A percentile compares a stretch with the other conserved stretches of the same genome.
phyloP scores from a whole-genome alignment of 2,888 invertebrate genomes.

The Thysanoteuthis rhombus region DNA sequence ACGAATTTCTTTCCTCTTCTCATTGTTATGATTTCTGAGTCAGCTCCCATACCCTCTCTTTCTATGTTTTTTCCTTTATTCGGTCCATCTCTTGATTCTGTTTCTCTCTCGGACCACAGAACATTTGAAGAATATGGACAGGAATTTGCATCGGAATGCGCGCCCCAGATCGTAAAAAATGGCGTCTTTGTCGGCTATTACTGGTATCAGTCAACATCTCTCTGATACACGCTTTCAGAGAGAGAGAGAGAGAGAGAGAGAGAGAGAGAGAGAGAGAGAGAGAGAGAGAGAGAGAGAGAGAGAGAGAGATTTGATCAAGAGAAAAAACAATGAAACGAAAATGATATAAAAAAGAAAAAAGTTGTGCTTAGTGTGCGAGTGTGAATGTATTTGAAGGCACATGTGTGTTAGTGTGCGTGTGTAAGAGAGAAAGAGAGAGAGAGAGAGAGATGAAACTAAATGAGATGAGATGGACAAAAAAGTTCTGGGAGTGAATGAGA shows the following conservation, averaged over 20 bases:
- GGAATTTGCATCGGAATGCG: background rate
- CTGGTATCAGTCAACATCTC: background rate
- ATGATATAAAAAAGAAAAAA: too few relatives aligned
- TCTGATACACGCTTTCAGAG: rapidly evolving
- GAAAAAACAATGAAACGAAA: too few relatives aligned
- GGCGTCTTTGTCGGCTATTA: background rate
- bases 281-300: background rate
- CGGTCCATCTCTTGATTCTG: background rate
- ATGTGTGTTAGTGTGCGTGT: too few relatives aligned
- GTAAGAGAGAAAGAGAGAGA: background rate
- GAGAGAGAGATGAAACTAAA: background rate
- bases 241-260: background rate
- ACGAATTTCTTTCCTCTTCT: too few relatives aligned
- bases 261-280: background rate
- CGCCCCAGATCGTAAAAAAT: background rate
- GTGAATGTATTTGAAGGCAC: too few relatives aligned
- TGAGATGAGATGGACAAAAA: too few relatives aligned
- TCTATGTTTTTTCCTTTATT: background rate
- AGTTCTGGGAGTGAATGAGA: too few relatives aligned
- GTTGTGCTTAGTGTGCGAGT: too few relatives aligned
- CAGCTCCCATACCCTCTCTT: background rate
- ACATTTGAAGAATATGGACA: background rate
- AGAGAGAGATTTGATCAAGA: too few relatives aligned
- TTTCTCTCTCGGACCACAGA: background rate
- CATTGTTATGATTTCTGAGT: too few relatives aligned